Conservation (phyloP, 2,113 vertebrate genomes). For the Mormyrus lacerda region DNA sequence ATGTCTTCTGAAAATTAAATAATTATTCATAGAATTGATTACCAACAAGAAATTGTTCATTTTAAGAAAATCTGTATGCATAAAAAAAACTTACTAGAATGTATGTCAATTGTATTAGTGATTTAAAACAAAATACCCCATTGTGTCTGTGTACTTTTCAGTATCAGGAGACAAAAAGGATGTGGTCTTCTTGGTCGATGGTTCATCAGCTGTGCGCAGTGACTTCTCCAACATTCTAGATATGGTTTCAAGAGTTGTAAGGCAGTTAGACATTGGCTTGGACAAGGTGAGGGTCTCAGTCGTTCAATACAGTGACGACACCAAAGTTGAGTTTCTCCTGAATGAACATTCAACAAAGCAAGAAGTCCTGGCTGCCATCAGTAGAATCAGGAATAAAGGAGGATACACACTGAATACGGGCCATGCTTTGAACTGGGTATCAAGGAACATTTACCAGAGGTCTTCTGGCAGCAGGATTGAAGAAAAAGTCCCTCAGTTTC, state of each 20-base stretch:
- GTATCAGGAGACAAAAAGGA: conserved; percentile 64
- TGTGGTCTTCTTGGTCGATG: conserved; percentile 86
- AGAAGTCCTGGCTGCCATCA: conserved; percentile 67
- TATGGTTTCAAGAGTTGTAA: conserved; percentile 73
- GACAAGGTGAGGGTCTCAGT: conserved; percentile 76
- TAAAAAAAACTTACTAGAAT: not conserved
- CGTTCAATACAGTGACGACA: conserved; percentile 83
- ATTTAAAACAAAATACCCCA: not conserved
- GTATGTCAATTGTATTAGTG: not conserved
- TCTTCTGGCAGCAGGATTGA: conserved; percentile 85
- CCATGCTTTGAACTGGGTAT: conserved; percentile 74
- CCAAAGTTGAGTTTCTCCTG: conserved; percentile 73
- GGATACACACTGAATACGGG: conserved; percentile 73
- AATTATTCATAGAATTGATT: not conserved
- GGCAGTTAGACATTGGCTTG: conserved; percentile 73
- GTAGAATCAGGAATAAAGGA: conserved; percentile 63
- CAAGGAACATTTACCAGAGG: conserved; percentile 77
- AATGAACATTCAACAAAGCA: conserved; percentile 76
- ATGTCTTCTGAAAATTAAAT: not conserved
- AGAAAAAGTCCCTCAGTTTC: conserved; percentile 85
- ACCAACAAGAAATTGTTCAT: not conserved
- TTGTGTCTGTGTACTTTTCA: not conserved
- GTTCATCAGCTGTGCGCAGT: conserved; percentile 57
- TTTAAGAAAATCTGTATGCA: not conserved
- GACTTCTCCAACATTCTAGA: conserved; percentile 71